Base-by-base conservation (phyloP, 2,888 invertebrate species). In the Ctenicera cuprea region DNA sequence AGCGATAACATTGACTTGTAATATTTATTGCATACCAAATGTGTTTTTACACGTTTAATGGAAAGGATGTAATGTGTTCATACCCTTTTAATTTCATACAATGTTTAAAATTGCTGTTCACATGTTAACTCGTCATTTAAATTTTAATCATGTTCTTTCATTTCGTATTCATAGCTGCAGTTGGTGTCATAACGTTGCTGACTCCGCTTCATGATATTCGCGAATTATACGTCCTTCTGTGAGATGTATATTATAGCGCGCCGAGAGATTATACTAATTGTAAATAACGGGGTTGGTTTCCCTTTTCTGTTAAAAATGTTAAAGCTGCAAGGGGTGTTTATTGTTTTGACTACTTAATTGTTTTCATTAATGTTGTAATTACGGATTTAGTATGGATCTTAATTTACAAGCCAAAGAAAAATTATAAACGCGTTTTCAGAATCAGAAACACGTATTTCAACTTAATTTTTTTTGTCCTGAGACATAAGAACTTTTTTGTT, bases 91-190 rank as follows among this genome's bases (percentile, higher is more conserved):
- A 43, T 62, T 26, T 11, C 4, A n/a, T 14, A 22, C 26, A 43
- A 41, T 14, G 14, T 41, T 43, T 41, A 16, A 43, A 62, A 62
- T 62, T 43, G 43, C 26, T 14, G 41, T 62, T 43, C 41, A 62
- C 62, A 62, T 43, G 62, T 43, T 62, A 62, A 43, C 62, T 26
- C 33, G 12, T 9, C 20, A 26, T 62, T 62, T 62, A 62, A 62
- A 62, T 41, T 62, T 62, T 62, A 62, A 62, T 62, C 62, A 26
- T n/a, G 62, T 43, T 62, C 57, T 62, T 62, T 43, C 62, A 62
- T 62, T 62, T 22, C 11, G 43, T 62, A 62, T 62, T 62, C 62
- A 62, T 62, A 14, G 26, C 62, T 62, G 62, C 62, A 62, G 22
- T 62, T 43, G 41, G 62, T 62, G 62, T 62, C 62, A 62, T 62